Evolutionary conservation across 2,797 vertebrate species (phyloP), one percentile per base, ranked within the genome.

Genomic region (Chiroxiphia lanceolata): DNA sequence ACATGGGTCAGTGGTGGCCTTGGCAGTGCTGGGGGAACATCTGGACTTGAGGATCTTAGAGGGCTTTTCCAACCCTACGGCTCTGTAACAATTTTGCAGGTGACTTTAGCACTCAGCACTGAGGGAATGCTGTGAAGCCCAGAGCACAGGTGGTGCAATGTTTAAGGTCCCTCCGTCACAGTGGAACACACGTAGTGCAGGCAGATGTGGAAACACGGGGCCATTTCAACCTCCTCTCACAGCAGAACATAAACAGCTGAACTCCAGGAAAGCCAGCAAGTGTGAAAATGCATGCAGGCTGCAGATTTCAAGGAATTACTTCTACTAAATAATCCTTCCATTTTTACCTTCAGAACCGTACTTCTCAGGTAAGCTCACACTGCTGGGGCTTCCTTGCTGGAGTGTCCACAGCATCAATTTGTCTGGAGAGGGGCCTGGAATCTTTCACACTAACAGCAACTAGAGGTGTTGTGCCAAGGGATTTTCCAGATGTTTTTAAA

Each of bases 391-490:
- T 72, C 42, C 47, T 8, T 45, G 6, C 36, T 68, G 42, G 31
- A 42, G 77, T 27, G 6, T 48, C 42, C 33, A 54, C 33, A 16
- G 5, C 31, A 14, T 2, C n/a, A 6, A 0, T 13, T 44, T 50
- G 19, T 21, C 81, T 53, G 23, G 63, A 67, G 26, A 40, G 9
- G 4, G 26, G 12, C 23, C 34, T 3, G 1, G 33, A 84, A 25
- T 9, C 59, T 33, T 60, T 34, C 25, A 59, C 31, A 17, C 25
- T 10, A 76, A 44, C 16, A 59, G 13, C 38, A 71, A 9, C 4
- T 6, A 25, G 10, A n/a, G 57, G 29, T 27, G 11, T 1, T 2
- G 0, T n/a, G 36, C 75, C 75, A 57, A 1, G 4, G 23, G 22
- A 14, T 69, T 72, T 33, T 56, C 80, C 76, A 69, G 9, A 10